Percentiles rank a stretch among this genome's conserved stretches.
These are phyloP conservation scores for Drosophila hamatofila DNA, from an alignment of 2,888 invertebrate species.

Conservation along the genomic window DNA sequence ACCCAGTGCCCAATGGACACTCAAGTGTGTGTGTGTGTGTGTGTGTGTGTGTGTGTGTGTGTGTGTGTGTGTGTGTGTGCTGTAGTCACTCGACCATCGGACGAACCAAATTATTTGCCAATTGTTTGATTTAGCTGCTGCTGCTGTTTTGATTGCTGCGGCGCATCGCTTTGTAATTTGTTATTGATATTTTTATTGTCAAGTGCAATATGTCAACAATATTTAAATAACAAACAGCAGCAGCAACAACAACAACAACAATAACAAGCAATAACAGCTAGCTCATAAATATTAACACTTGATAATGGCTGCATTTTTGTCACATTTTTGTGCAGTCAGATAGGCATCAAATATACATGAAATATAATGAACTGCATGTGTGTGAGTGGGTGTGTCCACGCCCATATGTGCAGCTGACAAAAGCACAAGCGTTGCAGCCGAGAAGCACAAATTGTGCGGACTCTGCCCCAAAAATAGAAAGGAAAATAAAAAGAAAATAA, in stretches of 20 bases:
- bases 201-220: constrained; percentile 53
- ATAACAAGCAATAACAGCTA: constrained; percentile 25
- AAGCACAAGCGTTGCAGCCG: constrained; percentile 51
- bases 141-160: constrained; percentile 49
- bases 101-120: constrained; percentile 63
- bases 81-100: constrained; percentile 21
- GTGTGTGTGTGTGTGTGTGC: constrained; percentile 16
- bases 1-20: constrained; percentile 6
- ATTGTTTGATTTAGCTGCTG: constrained; percentile 51
- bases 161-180: constrained; percentile 18
- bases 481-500: constrained; percentile 28
- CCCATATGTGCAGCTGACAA: constrained; percentile 78
- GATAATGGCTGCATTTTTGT: constrained; percentile 53
- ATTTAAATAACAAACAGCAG: constrained; percentile 39
- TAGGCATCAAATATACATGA: constrained; percentile 52
- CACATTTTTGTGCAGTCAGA: constrained; percentile 29
- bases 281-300: constrained; percentile 54
- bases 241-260: constrained; percentile 28
- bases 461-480: constrained; percentile 27
- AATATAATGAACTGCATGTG: constrained; percentile 47
- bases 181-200: constrained; percentile 40
- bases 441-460: constrained; percentile 41
- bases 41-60: constrained; percentile 3
- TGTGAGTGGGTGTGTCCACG: constrained; percentile 28
- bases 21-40: neutral